Conservation (phyloP, 1,140 invertebrate species). For the Parapsyche elsis region DNA sequence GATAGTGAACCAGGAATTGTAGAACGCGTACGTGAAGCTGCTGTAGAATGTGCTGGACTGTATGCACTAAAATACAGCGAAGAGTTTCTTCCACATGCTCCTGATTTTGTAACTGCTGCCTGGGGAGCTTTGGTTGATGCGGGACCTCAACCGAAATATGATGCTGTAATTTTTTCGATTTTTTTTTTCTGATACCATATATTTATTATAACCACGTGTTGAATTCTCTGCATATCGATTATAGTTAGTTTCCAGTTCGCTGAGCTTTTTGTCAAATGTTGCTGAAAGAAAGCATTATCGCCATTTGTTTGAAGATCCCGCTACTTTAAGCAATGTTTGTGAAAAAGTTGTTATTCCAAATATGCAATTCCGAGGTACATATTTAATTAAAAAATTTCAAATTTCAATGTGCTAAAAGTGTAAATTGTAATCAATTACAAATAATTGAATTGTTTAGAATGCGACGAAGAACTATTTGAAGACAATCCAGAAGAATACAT, state of each 20-base stretch:
- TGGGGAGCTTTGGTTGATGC: constrained; percentile 91
- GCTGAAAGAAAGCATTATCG: constrained; percentile 91
- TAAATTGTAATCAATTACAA: too few species aligned
- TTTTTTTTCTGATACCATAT: constrained; percentile 53
- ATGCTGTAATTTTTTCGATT: constrained; percentile 73
- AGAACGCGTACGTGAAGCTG: constrained; percentile 92
- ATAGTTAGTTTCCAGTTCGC: constrained; percentile 93
- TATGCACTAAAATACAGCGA: constrained; percentile 99
- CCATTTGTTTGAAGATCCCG: constrained; percentile 88
- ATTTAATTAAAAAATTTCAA: not conserved
- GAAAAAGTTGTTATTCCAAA: constrained; percentile 98
- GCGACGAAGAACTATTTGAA: constrained; percentile 96
- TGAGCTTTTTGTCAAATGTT: constrained; percentile 94
- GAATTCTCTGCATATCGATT: not conserved
- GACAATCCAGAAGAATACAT: constrained; percentile 99
- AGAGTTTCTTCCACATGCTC: constrained; percentile 90
- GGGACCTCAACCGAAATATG: constrained; percentile 89
- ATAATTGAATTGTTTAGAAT: constrained; percentile 68
- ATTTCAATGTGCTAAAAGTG: not conserved
- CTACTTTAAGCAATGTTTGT: constrained; percentile 90
- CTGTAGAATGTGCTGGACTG: constrained; percentile 94
- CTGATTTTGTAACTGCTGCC: constrained; percentile 90
- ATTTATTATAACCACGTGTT: not conserved
- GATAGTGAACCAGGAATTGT: constrained; percentile 91
- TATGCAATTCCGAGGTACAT: constrained; percentile 90